Conservation (phyloP, 2,888 invertebrate species). For the Mesochorus sp. region DNA sequence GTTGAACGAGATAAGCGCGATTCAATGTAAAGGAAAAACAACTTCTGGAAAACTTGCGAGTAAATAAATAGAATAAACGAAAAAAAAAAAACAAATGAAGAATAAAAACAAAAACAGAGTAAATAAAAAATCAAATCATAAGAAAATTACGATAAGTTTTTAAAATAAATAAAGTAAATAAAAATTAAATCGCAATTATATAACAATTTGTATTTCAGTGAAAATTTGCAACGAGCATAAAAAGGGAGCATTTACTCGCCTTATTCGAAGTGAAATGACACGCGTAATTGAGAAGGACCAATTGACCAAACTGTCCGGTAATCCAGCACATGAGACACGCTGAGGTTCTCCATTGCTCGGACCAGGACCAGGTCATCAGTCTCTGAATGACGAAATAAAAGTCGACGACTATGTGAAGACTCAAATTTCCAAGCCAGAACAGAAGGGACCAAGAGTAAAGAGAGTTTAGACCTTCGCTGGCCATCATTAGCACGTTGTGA, state of each 20-base stretch:
- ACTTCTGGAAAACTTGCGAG: too few species aligned
- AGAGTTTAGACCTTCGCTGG: constrained; percentile 70
- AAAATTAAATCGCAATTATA: too few species aligned
- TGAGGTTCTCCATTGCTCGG: constrained; percentile 5
- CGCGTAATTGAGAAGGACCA: constrained; percentile 69
- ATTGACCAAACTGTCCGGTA: constrained; percentile 66
- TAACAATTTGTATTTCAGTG: too few species aligned
- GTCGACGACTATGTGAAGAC: constrained; percentile 72
- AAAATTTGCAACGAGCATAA: too few species aligned
- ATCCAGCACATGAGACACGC: constrained; percentile 72
- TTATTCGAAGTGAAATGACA: constrained; percentile 72
- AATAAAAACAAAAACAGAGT: neutral
- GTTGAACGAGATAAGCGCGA: neutral
- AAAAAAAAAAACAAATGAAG: too few species aligned
- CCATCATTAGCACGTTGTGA: constrained; percentile 72
- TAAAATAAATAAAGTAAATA: too few species aligned
- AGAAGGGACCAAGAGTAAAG: constrained; percentile 73
- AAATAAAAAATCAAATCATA: neutral
- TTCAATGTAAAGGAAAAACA: too few species aligned
- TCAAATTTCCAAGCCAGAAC: constrained; percentile 75
- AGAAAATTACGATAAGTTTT: neutral
- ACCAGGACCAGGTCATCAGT: constrained; percentile 23
- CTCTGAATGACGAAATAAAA: constrained; percentile 71
- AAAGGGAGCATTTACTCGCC: too few species aligned
- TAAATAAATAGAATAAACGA: neutral